Evolutionary conservation across 2,113 vertebrate genomes (phyloP).

Genomic region (Arizona elegans): DNA sequence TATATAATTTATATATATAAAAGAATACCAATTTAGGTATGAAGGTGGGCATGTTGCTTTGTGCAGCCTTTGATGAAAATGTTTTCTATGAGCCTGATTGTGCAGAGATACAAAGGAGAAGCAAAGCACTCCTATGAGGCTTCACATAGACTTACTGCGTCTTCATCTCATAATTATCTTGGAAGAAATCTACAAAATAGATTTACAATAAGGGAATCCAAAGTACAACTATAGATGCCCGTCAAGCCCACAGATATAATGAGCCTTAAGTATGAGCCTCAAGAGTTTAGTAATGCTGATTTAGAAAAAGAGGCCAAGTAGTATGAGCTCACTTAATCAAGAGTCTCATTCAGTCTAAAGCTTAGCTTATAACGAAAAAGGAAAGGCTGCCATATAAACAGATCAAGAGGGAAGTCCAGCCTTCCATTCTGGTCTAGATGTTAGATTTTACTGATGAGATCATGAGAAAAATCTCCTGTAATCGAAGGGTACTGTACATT

Average conservation of each 20-base stretch:
- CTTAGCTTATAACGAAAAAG: background rate
- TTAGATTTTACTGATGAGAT: background rate
- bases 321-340: background rate
- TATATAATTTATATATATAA: background rate
- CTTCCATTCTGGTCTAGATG: background rate
- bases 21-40: background rate
- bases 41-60: background rate
- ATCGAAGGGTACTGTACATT: background rate
- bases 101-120: background rate
- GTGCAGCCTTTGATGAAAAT: background rate
- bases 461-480: background rate
- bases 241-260: background rate
- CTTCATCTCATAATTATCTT: background rate
- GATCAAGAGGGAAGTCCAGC: background rate
- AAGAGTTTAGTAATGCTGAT: background rate
- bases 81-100: background rate
- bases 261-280: background rate
- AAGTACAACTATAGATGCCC: background rate
- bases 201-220: background rate
- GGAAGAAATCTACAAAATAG: background rate
- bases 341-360: background rate
- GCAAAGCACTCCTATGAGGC: background rate
- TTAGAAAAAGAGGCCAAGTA: background rate
- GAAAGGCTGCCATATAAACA: background rate
- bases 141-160: background rate